Base-by-base conservation (phyloP, 2,888 invertebrate genomes). In the Nomada ruficornis region DNA sequence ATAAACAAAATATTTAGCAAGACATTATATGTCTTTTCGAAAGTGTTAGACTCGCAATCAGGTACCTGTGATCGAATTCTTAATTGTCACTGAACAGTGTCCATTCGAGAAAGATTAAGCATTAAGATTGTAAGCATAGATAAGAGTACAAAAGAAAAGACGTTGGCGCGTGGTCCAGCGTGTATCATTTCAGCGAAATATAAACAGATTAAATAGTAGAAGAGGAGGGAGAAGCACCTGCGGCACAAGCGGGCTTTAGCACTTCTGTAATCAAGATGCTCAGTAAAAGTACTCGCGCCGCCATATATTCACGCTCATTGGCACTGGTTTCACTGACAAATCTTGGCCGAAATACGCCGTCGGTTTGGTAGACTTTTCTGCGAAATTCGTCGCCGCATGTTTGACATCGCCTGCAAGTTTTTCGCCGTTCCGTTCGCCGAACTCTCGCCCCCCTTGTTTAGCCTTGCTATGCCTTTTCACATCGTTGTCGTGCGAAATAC, bases 231-330 rank as follows among this genome's bases (percentile, higher is more conserved):
- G 80, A 92, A 91, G 87, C 89, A 94, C 93, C 93, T 93, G 93
- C 92, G 89, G 91, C 89, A 88, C 89, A 91, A 90, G 90, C 91
- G 89, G 92, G 90, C 90, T 92, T 90, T 86, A 93, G 90, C 91
- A 93, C 93, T 93, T 94, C 93, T 92, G 93, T 93, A 92, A 94
- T 93, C 91, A 94, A 94, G 90, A 93, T 93, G 91, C 93, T 91
- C 89, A 93, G 91, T 88, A 94, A 90, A 91, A 94, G 91, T 90
- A 94, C 92, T 91, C 93, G 93, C 91, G 93, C 93, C 93, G 94
- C 94, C 94, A 94, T 94, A 93, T 92, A 93, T 93, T 89, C 89
- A 89, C 90, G 90, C 90, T 93, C 93, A 93, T 93, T 90, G 91
- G 93, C 91, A 90, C 89, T 84, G 86, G 87, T 90, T 89, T 90